Conservation (phyloP, 2,888 invertebrate species). For the Archaeoteleia sp. region DNA sequence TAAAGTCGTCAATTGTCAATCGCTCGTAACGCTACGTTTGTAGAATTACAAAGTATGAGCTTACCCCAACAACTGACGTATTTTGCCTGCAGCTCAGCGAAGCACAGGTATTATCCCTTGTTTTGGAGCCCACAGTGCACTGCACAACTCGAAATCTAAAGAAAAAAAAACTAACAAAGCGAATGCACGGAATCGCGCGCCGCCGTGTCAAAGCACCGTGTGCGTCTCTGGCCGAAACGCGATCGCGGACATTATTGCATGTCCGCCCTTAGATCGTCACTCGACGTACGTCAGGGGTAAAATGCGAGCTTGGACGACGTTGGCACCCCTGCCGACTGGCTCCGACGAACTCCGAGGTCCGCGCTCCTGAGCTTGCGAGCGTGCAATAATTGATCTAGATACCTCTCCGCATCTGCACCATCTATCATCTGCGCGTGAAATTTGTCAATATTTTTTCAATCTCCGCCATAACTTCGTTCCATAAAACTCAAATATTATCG, state of each 20-base stretch:
- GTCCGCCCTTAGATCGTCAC: constrained; percentile 55
- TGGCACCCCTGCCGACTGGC: constrained; percentile 36
- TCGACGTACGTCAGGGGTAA: constrained; percentile 48
- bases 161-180: not conserved
- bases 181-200: constrained; percentile 23
- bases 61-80: too few relatives aligned
- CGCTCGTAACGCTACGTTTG: too few relatives aligned
- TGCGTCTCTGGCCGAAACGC: constrained; percentile 47
- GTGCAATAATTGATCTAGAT: constrained; percentile 52
- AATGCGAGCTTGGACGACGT: constrained; percentile 47
- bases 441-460: too few relatives aligned
- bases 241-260: constrained; percentile 65
- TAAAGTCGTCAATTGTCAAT: too few relatives aligned
- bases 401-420: constrained; percentile 27
- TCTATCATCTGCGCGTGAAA: constrained; percentile 14
- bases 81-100: too few relatives aligned
- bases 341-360: constrained; percentile 33
- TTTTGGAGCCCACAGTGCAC: too few relatives aligned
- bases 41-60: too few relatives aligned
- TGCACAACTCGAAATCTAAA: not conserved
- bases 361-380: constrained; percentile 37
- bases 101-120: too few relatives aligned
- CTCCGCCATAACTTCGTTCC: too few relatives aligned
- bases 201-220: constrained; percentile 45
- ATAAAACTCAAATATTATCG: too few relatives aligned